Evolutionary conservation across 64 coral and sea anemone species (phyloP).

Genomic region (Acropora tenuis): DNA sequence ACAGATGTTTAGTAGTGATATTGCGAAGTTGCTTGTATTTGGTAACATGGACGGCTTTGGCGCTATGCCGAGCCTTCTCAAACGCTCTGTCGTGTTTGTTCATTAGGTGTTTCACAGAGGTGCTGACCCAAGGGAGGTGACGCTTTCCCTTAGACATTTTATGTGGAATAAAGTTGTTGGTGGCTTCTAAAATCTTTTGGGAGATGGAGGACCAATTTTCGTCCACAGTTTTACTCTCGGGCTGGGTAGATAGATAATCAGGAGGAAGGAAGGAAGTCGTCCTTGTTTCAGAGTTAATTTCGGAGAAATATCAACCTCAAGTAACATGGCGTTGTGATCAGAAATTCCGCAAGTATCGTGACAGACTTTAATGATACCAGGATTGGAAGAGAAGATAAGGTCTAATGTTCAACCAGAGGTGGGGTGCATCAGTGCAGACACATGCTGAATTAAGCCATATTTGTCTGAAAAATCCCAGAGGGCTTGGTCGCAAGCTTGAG

Average conservation of each 20-base stretch:
- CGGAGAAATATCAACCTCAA: not conserved
- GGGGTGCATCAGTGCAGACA: too few species aligned
- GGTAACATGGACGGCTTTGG: constrained; percentile 29
- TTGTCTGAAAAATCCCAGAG: too few species aligned
- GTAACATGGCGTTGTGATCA: not conserved
- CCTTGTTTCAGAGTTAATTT: not conserved
- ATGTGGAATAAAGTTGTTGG: too few species aligned
- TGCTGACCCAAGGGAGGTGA: constrained; percentile 52
- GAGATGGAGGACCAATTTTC: constrained; percentile 23
- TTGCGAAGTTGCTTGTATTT: constrained; percentile 52
- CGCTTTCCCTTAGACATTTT: constrained; percentile 34
- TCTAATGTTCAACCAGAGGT: too few species aligned
- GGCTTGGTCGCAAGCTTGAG: too few species aligned
- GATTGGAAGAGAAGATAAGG: too few species aligned
- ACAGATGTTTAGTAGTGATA: constrained; percentile 49
- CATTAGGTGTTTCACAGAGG: constrained; percentile 40
- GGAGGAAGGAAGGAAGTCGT: not conserved
- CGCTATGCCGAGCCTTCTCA: constrained; percentile 10
- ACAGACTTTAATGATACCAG: not conserved
- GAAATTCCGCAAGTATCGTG: not conserved
- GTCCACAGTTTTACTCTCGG: constrained; percentile 5
- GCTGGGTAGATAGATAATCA: not conserved
- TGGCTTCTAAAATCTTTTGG: too few species aligned
- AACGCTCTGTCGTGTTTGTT: constrained; percentile 21
- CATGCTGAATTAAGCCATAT: too few species aligned